Conservation (phyloP, 2,113 vertebrate genomes). For the Tautogolabrus adspersus region DNA sequence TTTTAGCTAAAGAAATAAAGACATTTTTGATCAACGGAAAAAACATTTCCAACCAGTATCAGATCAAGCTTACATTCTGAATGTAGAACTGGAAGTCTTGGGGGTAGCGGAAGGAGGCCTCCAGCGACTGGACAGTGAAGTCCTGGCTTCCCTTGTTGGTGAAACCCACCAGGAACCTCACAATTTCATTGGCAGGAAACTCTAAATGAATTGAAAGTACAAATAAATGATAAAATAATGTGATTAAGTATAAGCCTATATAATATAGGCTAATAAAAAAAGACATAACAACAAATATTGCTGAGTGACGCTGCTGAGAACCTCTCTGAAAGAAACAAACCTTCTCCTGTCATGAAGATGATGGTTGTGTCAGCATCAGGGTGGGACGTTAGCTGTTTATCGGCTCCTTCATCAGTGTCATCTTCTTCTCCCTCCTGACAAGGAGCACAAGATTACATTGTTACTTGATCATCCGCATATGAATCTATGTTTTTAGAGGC, state of each 20-base stretch:
- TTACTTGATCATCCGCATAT: not conserved
- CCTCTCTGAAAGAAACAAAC: constrained; percentile 41
- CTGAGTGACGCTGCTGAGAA: not conserved
- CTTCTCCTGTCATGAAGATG: constrained; percentile 83
- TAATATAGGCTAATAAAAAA: not conserved
- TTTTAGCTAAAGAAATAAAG: too few species aligned
- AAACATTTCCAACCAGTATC: not conserved
- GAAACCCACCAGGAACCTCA: constrained; percentile 85
- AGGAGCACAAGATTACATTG: not conserved
- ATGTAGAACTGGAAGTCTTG: constrained; percentile 87
- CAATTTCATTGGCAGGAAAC: constrained; percentile 84
- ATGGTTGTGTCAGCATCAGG: constrained; percentile 85
- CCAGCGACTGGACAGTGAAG: constrained; percentile 81
- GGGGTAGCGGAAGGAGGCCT: constrained; percentile 86
- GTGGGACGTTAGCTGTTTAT: constrained; percentile 73
- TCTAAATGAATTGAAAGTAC: constrained; percentile 60
- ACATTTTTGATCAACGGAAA: not conserved
- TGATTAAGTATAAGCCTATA: too few species aligned
- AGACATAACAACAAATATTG: too few species aligned
- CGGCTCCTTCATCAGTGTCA: constrained; percentile 55
- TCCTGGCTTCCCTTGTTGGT: constrained; percentile 83
- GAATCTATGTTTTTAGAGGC: accelerated
- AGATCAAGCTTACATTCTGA: constrained; percentile 80
- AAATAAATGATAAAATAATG: constrained; percentile 2
- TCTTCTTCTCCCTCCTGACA: constrained; percentile 75